Evolutionary conservation across 2,113 vertebrate genomes (phyloP).

Genomic region (Hippocampus mohnikei): DNA sequence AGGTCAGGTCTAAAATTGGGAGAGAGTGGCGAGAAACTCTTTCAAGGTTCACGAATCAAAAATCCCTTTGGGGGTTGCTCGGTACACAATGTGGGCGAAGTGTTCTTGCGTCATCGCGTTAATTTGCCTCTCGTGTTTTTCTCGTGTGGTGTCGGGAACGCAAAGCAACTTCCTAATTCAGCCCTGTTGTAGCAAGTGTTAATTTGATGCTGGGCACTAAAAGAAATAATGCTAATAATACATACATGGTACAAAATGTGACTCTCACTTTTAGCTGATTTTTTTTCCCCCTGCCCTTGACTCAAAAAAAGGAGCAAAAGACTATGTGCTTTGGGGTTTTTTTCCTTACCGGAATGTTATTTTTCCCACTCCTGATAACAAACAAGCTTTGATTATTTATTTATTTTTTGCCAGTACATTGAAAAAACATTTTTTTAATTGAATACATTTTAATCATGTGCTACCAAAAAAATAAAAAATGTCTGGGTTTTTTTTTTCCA

Average conservation of each 20-base stretch:
- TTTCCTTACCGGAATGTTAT: no score
- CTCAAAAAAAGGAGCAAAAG: no score
- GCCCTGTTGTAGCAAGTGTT: background rate
- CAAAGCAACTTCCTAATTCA: background rate
- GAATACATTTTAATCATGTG: no score
- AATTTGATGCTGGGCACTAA: background rate
- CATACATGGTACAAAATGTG: background rate
- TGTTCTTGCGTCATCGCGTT: conserved; percentile 24
- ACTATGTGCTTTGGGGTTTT: no score
- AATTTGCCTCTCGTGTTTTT: conserved; percentile 41
- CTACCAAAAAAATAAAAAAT: no score
- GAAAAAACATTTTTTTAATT: no score
- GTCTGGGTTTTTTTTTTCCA: no score
- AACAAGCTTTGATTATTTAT: no score
- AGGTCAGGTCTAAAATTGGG: conserved; percentile 66
- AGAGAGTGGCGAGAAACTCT: conserved; percentile 39
- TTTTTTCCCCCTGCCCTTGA: background rate
- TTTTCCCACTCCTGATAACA: no score
- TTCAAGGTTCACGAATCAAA: conserved; percentile 58
- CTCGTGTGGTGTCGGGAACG: conserved; percentile 22
- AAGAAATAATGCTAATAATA: no score
- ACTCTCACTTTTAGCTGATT: background rate
- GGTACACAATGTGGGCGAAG: conserved; percentile 14
- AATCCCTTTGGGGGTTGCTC: conserved; percentile 42
- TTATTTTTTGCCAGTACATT: no score